Percentiles rank a stretch among this genome's conserved stretches.
phyloP scores from a whole-genome alignment of 1,140 invertebrate genomes.

The Zaprionus nigranus region DNA sequence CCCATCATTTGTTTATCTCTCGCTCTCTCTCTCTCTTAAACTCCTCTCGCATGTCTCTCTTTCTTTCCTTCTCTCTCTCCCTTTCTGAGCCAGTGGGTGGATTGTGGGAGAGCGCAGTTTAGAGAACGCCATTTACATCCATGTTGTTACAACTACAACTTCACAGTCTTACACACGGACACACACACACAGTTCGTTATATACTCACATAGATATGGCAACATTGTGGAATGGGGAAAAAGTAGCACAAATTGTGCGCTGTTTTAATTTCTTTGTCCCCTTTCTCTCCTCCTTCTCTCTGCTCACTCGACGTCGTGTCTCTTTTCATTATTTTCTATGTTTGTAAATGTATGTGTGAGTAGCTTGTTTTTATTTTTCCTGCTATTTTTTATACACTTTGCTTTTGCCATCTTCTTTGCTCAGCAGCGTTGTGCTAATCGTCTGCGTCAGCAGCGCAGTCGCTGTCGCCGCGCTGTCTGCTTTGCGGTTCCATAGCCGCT shows the following conservation, averaged over 20 bases:
- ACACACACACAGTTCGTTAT: constrained; percentile 18
- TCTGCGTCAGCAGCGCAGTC: constrained; percentile 65
- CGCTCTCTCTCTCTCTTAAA: not conserved
- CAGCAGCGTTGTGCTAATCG: constrained; percentile 67
- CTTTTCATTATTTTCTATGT: constrained; percentile 59
- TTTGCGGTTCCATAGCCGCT: constrained; percentile 50
- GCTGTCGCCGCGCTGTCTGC: constrained; percentile 72
- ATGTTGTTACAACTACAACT: constrained; percentile 54
- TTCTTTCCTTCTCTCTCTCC: constrained; percentile 34
- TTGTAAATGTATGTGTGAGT: constrained; percentile 47
- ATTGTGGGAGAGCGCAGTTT: constrained; percentile 48
- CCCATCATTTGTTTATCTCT: constrained; percentile 18
- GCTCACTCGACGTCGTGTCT: constrained; percentile 30
- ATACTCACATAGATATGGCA: constrained; percentile 53
- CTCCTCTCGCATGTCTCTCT: constrained; percentile 21
- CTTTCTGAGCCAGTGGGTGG: constrained; percentile 54
- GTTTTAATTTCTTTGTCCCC: constrained; percentile 76
- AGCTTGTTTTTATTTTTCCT: constrained; percentile 53
- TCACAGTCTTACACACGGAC: constrained; percentile 28
- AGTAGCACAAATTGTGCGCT: constrained; percentile 82
- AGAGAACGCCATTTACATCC: constrained; percentile 49
- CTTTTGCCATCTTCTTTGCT: constrained; percentile 44
- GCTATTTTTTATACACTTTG: constrained; percentile 48
- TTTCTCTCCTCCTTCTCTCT: constrained; percentile 30
- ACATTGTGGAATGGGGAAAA: constrained; percentile 80